Evolutionary conservation across 2,888 invertebrate genomes (phyloP).

Genomic region (Bellardia bayeri): DNA sequence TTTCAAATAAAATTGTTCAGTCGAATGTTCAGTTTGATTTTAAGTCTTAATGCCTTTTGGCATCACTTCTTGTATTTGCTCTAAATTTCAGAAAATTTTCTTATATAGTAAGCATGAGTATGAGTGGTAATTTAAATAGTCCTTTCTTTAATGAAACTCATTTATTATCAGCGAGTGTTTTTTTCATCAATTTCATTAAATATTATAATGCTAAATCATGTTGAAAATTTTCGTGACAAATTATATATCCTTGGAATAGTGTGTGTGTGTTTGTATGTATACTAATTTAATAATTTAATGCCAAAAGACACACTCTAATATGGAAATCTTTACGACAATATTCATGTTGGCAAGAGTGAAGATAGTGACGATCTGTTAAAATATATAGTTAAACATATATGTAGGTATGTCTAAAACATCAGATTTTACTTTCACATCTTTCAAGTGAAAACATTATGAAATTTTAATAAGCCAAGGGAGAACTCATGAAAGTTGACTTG

Average conservation of each 20-base stretch:
- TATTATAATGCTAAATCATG: conserved; percentile 51
- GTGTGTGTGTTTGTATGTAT: not conserved
- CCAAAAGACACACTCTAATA: conserved; percentile 15
- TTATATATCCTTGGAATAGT: not conserved
- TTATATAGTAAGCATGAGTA: not conserved
- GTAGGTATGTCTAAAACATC: not conserved
- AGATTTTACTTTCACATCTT: not conserved
- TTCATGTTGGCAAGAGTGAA: not conserved
- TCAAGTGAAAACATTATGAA: not conserved
- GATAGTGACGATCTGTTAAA: not conserved
- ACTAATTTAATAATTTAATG: not conserved
- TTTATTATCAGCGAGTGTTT: conserved; percentile 23
- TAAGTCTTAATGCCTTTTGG: conserved; percentile 36
- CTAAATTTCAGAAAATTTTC: conserved; percentile 24
- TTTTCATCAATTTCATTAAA: conserved; percentile 34
- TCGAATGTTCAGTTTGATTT: conserved; percentile 36
- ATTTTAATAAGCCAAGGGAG: not conserved
- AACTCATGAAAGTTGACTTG: too few relatives aligned
- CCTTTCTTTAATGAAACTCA: conserved; percentile 41
- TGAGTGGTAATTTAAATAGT: conserved; percentile 40
- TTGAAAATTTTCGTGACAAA: conserved; percentile 42
- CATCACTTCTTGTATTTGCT: conserved; percentile 33
- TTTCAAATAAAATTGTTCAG: conserved; percentile 33
- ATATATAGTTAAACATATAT: not conserved
- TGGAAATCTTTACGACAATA: conserved; percentile 7